phyloP scores from a whole-genome alignment of 1,140 invertebrate genomes.

The Drosophila parabipectinata region DNA sequence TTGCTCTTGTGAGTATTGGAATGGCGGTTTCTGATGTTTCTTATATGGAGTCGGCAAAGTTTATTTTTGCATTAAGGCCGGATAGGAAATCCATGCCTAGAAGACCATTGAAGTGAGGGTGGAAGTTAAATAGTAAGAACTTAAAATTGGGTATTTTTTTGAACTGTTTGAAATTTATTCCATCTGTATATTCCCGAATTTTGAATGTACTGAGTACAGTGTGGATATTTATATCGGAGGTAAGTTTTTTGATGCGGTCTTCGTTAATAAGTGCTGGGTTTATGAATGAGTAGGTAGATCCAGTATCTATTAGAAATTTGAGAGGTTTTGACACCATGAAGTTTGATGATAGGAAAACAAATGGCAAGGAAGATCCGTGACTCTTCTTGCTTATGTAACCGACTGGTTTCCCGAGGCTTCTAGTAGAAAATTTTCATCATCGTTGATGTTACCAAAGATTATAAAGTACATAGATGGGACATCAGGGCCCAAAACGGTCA shows the following conservation, averaged over 20 bases:
- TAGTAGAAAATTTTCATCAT: slow-evolving; percentile 29
- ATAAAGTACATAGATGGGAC: too few species aligned
- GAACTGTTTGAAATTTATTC: slow-evolving; percentile 24
- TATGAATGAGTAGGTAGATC: slow-evolving; percentile 20
- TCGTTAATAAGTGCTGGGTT: slow-evolving; percentile 24
- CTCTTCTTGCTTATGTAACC: slow-evolving; percentile 17
- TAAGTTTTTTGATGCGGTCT: slow-evolving; percentile 22
- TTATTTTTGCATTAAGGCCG: slow-evolving; percentile 33
- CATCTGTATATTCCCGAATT: slow-evolving; percentile 32
- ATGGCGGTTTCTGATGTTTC: slow-evolving; percentile 25
- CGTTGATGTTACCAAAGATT: slow-evolving; percentile 27
- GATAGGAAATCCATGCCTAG: slow-evolving; percentile 28
- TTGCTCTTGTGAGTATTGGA: slow-evolving; percentile 31
- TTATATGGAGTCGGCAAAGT: slow-evolving; percentile 10
- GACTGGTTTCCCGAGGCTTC: slow-evolving; percentile 7
- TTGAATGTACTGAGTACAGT: slow-evolving; percentile 26
- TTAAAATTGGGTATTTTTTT: slow-evolving; percentile 22
- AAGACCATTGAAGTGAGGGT: slow-evolving; percentile 27
- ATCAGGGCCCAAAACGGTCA: too few species aligned
- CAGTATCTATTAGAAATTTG: slow-evolving; percentile 22
- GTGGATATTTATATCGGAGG: slow-evolving; percentile 29
- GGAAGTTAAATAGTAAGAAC: slow-evolving; percentile 3
- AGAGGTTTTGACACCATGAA: slow-evolving; percentile 19
- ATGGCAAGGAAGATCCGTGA: slow-evolving; percentile 31
- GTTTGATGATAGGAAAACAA: slow-evolving; percentile 28